Base-by-base conservation (phyloP, 2,113 vertebrate species). In the Elephantulus edwardii region DNA sequence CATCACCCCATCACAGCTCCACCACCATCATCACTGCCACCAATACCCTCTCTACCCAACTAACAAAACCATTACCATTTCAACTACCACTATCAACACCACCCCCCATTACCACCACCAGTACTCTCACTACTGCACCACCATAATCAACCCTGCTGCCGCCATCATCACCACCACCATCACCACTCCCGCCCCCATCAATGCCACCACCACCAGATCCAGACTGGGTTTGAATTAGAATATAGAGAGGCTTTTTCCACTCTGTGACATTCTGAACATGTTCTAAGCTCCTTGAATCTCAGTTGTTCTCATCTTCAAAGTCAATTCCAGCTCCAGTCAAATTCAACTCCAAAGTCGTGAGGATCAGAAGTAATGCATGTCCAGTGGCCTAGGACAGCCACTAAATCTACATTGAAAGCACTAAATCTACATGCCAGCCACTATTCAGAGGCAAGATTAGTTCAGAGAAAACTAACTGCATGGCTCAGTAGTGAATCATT, bases 391-490 rank as follows among this genome's bases (percentile, higher is more conserved):
- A 52, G 48, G 44, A 44, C 2, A 72, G 75, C 20, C 4, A 4
- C n/a, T n/a, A n/a, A n/a, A n/a, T n/a, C n/a, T n/a, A n/a, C n/a
- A n/a, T n/a, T n/a, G n/a, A n/a, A n/a, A n/a, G n/a, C n/a, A n/a
- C n/a, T n/a, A n/a, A n/a, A 35, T 8, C 7, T 30, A 8, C 0
- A 1, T 10, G 33, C 28, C 4, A 42, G 44, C 58, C 35, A n/a
- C 82, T 83, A 6, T 68, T 50, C 89, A 35, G 54, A 93, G 58
- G 50, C 2, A 3, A 17, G 35, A 5, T 84, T 68, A 84, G 33
- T 79, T 62, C 71, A 92, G 72, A 92, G 50, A 89, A 83, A 77
- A 54, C 4, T 22, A 56, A 50, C 54, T 50, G 19, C 38, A 35
- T 33, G 54, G 52, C 38, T 89, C 33, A 54, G 33, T 11, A 56